Evolutionary conservation across 2,113 vertebrate genomes (phyloP).

Genomic region (Phasianus colchicus): DNA sequence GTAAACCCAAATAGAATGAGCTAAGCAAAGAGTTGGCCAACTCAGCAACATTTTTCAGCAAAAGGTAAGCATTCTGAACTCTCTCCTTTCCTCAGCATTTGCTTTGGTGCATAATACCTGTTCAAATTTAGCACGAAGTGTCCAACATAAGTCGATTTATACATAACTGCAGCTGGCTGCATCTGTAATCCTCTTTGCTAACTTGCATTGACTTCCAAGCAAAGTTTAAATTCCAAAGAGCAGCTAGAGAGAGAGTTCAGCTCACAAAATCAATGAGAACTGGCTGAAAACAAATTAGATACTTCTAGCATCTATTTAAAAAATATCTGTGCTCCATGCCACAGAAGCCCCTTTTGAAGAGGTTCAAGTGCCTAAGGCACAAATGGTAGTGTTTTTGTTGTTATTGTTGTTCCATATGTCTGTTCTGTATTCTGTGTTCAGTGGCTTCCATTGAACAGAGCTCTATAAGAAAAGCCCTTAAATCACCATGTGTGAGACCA

Average conservation of each 20-base stretch:
- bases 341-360: neutral
- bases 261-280: neutral
- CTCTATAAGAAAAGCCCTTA: neutral
- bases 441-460: neutral
- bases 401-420: neutral
- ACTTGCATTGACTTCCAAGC: neutral
- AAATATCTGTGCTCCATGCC: neutral
- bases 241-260: conserved; percentile 6
- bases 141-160: neutral
- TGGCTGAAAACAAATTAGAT: neutral
- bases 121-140: neutral
- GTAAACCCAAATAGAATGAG: neutral
- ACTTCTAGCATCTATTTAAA: neutral
- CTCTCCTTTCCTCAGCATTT: neutral
- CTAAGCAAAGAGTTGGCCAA: neutral
- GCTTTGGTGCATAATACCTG: neutral
- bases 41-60: neutral
- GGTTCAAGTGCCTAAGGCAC: neutral
- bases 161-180: neutral
- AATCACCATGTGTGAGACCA: neutral
- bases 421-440: neutral
- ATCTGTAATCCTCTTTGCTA: conserved; percentile 17
- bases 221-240: conserved; percentile 9
- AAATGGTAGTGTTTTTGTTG: neutral
- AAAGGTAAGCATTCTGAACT: neutral